Percentiles rank a stretch among this genome's conserved stretches.
These are phyloP conservation scores for Orthosia gothica DNA, from an alignment of 2,888 invertebrate species.

Conservation along the genomic window DNA sequence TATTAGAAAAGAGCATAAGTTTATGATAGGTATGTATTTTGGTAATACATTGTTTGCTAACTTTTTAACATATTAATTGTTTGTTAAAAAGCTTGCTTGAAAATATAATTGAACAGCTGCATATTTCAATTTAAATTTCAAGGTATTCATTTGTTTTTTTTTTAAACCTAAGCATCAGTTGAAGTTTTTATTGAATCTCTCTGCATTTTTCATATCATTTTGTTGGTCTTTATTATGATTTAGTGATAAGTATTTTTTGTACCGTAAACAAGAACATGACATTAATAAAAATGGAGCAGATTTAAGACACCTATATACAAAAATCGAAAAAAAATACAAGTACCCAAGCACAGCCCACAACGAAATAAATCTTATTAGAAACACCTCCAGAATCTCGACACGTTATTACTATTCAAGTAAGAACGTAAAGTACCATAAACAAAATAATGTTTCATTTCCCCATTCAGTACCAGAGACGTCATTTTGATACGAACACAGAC, in stretches of 20 bases:
- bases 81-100: background rate
- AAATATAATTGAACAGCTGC: background rate
- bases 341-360: background rate
- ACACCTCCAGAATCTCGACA: background rate
- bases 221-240: background rate
- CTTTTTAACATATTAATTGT: background rate
- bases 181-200: background rate
- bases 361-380: conserved; percentile 19
- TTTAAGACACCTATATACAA: background rate
- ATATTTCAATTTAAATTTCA: background rate
- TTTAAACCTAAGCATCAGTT: background rate
- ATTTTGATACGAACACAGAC: conserved; percentile 11
- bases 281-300: background rate
- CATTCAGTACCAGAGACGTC: conserved; percentile 25
- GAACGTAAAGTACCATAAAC: conserved; percentile 26
- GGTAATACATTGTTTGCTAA: background rate
- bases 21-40: too few relatives aligned
- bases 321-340: background rate
- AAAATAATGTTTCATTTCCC: conserved; percentile 54
- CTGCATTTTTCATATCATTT: background rate
- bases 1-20: too few relatives aligned
- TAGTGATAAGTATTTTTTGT: background rate
- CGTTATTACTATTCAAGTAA: conserved; percentile 27
- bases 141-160: background rate
- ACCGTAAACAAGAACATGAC: background rate